phyloP scores from a whole-genome alignment of 2,113 vertebrate genomes.

The Bujurquina vittata region DNA sequence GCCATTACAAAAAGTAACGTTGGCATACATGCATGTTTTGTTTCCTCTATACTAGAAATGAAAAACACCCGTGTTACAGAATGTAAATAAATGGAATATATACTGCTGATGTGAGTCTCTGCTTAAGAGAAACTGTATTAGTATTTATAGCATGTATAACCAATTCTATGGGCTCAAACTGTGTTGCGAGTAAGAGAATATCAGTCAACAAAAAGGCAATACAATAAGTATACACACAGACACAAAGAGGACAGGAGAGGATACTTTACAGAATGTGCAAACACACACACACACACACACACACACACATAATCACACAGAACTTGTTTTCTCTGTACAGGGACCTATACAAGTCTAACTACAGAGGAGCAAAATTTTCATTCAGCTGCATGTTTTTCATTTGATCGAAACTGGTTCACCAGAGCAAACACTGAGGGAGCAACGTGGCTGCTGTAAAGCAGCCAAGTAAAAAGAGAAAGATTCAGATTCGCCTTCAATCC shows the following conservation, averaged over 20 bases:
- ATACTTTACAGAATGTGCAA: background rate
- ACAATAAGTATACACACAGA: background rate
- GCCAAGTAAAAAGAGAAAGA: background rate
- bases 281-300: background rate
- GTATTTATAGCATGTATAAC: background rate
- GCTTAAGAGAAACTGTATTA: background rate
- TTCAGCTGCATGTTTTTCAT: conserved; percentile 33
- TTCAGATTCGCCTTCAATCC: conserved; percentile 15
- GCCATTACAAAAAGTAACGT: background rate
- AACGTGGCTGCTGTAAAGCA: conserved; percentile 15
- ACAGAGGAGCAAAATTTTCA: conserved; percentile 1
- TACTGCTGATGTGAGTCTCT: background rate
- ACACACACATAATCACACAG: background rate
- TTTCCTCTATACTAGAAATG: background rate
- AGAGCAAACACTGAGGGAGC: conserved; percentile 24
- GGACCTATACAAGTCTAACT: conserved; percentile 1
- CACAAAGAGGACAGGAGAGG: background rate
- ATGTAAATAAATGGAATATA: background rate
- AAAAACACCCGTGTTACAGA: background rate
- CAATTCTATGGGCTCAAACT: background rate
- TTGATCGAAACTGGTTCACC: conserved; percentile 40
- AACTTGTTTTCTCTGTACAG: conserved; percentile 9
- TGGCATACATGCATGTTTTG: background rate
- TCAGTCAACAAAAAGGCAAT: background rate
- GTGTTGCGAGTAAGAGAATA: background rate